Percentiles rank a stretch among this genome's conserved stretches.
phyloP scores from a whole-genome alignment of 2,888 invertebrate genomes.

The Ischnus inquisitorius region DNA sequence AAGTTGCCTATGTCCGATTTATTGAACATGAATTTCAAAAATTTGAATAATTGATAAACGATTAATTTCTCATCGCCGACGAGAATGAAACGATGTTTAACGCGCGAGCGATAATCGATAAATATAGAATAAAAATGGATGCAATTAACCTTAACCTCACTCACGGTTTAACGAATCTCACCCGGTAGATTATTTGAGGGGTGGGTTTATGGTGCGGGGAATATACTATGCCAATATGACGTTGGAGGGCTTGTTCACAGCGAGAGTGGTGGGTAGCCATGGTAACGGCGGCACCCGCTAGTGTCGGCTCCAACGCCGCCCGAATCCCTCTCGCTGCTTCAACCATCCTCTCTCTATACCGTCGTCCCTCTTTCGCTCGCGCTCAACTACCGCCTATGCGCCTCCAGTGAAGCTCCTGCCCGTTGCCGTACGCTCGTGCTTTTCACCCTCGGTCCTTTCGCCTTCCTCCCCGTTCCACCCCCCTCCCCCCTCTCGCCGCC shows the following conservation, averaged over 20 bases:
- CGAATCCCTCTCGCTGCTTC: constrained; percentile 84
- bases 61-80: too few relatives aligned
- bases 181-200: constrained; percentile 74
- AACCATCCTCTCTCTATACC: constrained; percentile 71
- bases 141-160: not conserved
- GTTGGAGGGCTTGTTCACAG: constrained; percentile 84
- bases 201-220: constrained; percentile 72
- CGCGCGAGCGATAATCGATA: not conserved
- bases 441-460: constrained; percentile 62
- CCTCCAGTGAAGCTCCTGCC: constrained; percentile 52
- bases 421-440: constrained; percentile 60
- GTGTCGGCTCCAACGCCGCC: constrained; percentile 87
- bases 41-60: too few relatives aligned
- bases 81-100: too few relatives aligned
- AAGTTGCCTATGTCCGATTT: too few relatives aligned
- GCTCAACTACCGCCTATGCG: constrained; percentile 19
- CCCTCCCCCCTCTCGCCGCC: constrained; percentile 8
- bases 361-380: constrained; percentile 72
- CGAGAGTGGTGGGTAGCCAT: constrained; percentile 87
- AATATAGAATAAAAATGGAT: not conserved
- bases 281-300: constrained; percentile 88
- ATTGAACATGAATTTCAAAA: too few relatives aligned
- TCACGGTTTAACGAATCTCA: constrained; percentile 58
- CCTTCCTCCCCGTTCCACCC: constrained; percentile 48
- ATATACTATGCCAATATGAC: constrained; percentile 73